Base-by-base conservation (phyloP, 2,888 invertebrate genomes). In the Trissoscelio sp. region DNA sequence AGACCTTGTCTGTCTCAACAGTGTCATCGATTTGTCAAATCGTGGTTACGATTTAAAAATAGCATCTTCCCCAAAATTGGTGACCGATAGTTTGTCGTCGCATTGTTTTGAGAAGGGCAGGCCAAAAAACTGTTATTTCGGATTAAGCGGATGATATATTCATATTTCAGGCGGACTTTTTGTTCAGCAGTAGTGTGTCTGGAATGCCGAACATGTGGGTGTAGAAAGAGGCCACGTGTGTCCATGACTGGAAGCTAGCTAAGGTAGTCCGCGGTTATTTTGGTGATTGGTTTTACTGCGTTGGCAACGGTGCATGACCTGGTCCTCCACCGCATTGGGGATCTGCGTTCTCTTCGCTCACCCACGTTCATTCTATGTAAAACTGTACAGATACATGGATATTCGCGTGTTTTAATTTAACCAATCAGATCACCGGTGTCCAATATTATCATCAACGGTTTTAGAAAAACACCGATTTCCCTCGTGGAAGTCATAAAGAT, bases 261-360 rank as follows among this genome's bases (percentile, higher is more conserved):
- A 88, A 88, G 89, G 87, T 89, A 88, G 88, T 86, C 88, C 87
- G 88, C 86, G 89, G 89, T 90, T 90, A 90, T 90, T 90, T 90
- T 89, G 89, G 88, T 89, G 89, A 90, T 90, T 89, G 90, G 89
- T 90, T 90, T 90, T 90, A 90, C 89, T 89, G 89, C 88, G 87
- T 86, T 89, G 89, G 88, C 89, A 90, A 88, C 89, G 86, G 88
- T 87, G 87, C 86, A 87, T 86, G 88, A 87, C 87, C 87, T 83
- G 87, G 83, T 82, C 85, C 85, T 72, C 64, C 11, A 51, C 51
- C 11, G 57, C 51, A 24, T 42, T 12, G 67, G 51, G 44, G 58
- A 62, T 51, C 74, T 73, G 70, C 60, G 75, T 83, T 78, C 81
- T 74, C 60, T 70, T 57, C 83, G 14, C 55, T 31, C 81, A 77